These are phyloP conservation scores for Isotomurus palustris DNA, from an alignment of 2,888 invertebrate genomes.

Conservation along the genomic window DNA sequence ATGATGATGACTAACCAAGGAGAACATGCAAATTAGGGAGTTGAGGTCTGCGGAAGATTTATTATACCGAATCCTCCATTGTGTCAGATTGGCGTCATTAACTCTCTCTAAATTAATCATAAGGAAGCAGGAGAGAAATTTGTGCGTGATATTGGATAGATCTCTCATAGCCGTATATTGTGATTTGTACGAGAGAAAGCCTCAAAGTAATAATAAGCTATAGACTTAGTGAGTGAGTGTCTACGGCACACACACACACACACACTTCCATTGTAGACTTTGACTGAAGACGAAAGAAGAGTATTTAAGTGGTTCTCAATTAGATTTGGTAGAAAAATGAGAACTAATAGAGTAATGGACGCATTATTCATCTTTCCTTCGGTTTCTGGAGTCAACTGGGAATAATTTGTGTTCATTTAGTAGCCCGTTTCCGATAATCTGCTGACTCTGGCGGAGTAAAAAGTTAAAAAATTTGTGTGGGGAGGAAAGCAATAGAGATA, in stretches of 20 bases:
- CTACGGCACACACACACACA: too few species aligned
- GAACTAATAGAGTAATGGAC: too few species aligned
- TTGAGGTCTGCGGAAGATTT: constrained; percentile 4
- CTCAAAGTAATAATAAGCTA: too few species aligned
- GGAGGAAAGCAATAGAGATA: constrained; percentile 38
- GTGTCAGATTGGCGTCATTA: constrained; percentile 6
- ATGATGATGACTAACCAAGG: constrained; percentile 7
- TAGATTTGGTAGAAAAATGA: too few species aligned
- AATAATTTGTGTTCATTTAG: constrained; percentile 28
- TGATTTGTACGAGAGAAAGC: too few species aligned
- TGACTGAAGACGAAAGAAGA: too few species aligned
- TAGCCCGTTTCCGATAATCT: not conserved
- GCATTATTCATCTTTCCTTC: too few species aligned
- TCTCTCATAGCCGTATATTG: too few species aligned
- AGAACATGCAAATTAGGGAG: constrained; percentile 10
- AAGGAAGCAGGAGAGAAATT: not conserved
- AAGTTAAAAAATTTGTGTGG: constrained; percentile 38
- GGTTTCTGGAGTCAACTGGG: constrained; percentile 31
- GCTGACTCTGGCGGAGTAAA: not conserved
- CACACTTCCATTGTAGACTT: too few species aligned
- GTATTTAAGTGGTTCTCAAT: too few species aligned
- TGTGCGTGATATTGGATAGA: not conserved
- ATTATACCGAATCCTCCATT: constrained; percentile 3
- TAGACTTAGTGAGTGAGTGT: too few species aligned
- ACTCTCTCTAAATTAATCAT: constrained; percentile 3